Evolutionary conservation across 2,113 vertebrate genomes (phyloP).

Genomic region (Setophaga coronata): DNA sequence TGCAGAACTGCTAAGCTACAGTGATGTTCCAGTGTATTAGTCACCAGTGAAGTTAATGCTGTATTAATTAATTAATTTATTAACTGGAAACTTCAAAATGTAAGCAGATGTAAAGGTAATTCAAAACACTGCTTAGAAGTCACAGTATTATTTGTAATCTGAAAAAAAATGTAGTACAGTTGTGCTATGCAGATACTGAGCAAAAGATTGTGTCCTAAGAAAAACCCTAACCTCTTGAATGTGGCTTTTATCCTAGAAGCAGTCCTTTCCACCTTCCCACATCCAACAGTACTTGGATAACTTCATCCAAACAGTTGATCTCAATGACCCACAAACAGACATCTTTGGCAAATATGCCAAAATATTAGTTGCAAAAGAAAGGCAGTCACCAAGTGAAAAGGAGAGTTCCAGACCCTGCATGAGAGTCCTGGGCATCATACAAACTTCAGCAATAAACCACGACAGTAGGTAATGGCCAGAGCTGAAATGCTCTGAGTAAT

Average conservation of each 20-base stretch:
- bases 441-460: neutral
- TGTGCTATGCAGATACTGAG: neutral
- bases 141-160: neutral
- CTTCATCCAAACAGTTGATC: neutral
- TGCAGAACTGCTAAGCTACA: neutral
- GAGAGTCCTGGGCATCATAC: neutral
- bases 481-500: neutral
- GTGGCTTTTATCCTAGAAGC: neutral
- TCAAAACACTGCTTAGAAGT: neutral
- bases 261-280: neutral
- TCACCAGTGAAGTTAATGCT: neutral
- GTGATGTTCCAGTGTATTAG: neutral
- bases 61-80: neutral
- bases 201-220: neutral
- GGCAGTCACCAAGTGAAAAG: neutral
- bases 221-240: neutral
- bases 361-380: neutral
- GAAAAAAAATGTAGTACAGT: neutral
- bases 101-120: neutral
- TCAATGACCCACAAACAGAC: neutral
- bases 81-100: neutral
- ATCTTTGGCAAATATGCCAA: neutral
- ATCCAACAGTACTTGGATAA: neutral
- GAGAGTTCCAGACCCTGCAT: neutral
- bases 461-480: neutral